Conservation (phyloP, 1,140 invertebrate species). For the Caenorhabditis tropicalis region DNA sequence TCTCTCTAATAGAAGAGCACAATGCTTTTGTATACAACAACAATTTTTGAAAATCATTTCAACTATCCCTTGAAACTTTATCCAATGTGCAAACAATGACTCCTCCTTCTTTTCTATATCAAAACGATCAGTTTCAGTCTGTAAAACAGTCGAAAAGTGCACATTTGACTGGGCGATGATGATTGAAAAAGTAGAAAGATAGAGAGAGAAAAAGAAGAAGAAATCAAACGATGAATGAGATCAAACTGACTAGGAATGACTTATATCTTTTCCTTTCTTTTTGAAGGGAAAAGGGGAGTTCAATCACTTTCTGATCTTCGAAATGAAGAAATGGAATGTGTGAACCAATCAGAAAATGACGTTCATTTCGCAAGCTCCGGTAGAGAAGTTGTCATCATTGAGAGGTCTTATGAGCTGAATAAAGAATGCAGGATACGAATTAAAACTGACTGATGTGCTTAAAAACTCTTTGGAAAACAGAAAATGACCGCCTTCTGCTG, state of each 20-base stretch:
- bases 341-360: background rate
- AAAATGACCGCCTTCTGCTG: background rate
- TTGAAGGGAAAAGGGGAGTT: background rate
- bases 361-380: conserved; percentile 13
- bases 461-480: background rate
- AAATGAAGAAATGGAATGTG: background rate
- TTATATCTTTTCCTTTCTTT: background rate
- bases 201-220: background rate
- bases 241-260: background rate
- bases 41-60: background rate
- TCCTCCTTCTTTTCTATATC: background rate
- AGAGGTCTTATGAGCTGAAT: background rate
- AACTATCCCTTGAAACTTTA: background rate
- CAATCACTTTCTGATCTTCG: background rate
- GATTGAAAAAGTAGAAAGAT: background rate
- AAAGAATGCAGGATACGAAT: conserved; percentile 15
- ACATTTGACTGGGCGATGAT: conserved; percentile 5
- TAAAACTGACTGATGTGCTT: background rate
- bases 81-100: background rate
- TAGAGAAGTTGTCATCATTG: background rate
- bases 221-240: conserved; percentile 21
- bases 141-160: background rate
- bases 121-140: conserved; percentile 20
- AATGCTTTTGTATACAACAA: background rate
- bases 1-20: too few species aligned